Evolutionary conservation across 2,113 vertebrate species (phyloP), one percentile per base, ranked within the genome.

Genomic region (Syrrhaptes paradoxus): DNA sequence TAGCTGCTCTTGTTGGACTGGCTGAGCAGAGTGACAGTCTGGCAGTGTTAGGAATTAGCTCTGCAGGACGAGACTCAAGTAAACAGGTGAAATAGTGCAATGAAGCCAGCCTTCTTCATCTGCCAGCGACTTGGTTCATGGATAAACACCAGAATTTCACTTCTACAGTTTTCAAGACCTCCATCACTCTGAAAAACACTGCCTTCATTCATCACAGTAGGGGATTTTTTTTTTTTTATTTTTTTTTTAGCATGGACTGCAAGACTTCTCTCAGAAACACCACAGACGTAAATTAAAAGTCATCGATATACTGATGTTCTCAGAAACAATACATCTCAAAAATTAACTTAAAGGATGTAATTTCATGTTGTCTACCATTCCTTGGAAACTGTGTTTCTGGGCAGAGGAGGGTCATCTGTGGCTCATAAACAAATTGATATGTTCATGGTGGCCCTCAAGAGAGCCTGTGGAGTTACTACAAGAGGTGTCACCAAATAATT

Each of bases 81-180:
- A 97, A 98, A 97, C 96, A 97, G 97, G 97, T 95, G 74, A 82
- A 95, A 94, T 4, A 89, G 83, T 68, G 92, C 73, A 89, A 75
- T 75, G 71, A 95, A 97, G 76, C 93, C 93, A 90, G 61, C 84
- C 91, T 71, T 85, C 87, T 74, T 77, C 89, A 93, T 79, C 77
- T 96, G 92, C 93, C 92, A 95, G 86, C 8, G 13, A 36, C 78
- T 90, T 84, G 83, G 95, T 76, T 72, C 62, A 81, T 87, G 62
- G 90, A 94, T 95, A 97, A 96, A 97, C 92, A 95, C 61, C 83
- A 97, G 95, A 93, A 72, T 76, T 61, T 84, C 63, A 84, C 52
- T 96, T 85, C 65, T 75, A 81, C 75, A 67, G 54, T 63, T 92
- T 94, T 89, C 72, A 95, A 85, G 88, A 92, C 81, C 89, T 97